Conservation (phyloP, 1,140 invertebrate species). For the Lepeophtheirus salmonis region DNA sequence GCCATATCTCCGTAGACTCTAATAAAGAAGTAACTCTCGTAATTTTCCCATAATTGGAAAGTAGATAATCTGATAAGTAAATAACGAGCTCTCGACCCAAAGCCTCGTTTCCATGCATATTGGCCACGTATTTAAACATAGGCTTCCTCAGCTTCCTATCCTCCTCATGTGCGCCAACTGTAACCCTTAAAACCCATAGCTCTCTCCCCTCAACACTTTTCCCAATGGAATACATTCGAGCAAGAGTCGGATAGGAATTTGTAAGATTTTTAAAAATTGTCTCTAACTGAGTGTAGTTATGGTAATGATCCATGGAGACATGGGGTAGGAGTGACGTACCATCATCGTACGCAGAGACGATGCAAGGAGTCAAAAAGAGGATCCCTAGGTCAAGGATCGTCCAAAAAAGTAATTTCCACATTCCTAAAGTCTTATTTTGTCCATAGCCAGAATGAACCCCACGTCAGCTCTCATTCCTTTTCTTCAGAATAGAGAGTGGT, state of each 20-base stretch:
- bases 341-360: no score
- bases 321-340: no score
- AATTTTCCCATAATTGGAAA: slow-evolving; percentile 49
- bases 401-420: no score
- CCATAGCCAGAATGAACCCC: no score
- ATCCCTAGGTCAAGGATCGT: no score
- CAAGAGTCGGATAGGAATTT: slow-evolving; percentile 46
- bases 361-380: no score
- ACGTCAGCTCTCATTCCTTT: no score
- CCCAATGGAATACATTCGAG: slow-evolving; percentile 64
- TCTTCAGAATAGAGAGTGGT: no score
- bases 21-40: slow-evolving; percentile 38
- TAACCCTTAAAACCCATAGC: slow-evolving; percentile 40
- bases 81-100: slow-evolving; percentile 74
- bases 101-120: slow-evolving; percentile 96
- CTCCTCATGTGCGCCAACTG: not conserved
- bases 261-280: not conserved
- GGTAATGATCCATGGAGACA: no score
- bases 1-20: slow-evolving; percentile 61
- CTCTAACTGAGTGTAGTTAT: no score
- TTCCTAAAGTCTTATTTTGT: no score
- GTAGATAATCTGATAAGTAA: slow-evolving; percentile 60
- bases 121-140: slow-evolving; percentile 87
- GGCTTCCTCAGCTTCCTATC: slow-evolving; percentile 46
- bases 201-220: slow-evolving; percentile 53